A percentile compares a stretch with the other conserved stretches of the same genome.
phyloP scores from a whole-genome alignment of 37 sponge, comb jelly and placozoan species.

The Spongilla lacustris region DNA sequence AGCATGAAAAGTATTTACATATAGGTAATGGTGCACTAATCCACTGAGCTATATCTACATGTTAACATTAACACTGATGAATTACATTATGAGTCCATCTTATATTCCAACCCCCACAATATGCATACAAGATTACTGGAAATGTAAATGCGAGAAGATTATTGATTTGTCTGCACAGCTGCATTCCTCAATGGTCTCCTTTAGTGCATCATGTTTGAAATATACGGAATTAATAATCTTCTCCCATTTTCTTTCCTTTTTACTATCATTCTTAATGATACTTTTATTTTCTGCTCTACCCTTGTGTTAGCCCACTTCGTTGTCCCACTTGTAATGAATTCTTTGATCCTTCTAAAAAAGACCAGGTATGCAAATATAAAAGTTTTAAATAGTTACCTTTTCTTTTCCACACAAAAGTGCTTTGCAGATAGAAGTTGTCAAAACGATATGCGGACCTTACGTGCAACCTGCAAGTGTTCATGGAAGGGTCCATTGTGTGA shows the following conservation, averaged over 20 bases:
- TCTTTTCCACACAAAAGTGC: background rate
- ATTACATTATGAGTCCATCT: too few species aligned
- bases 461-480: slow-evolving; percentile 2
- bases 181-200: too few species aligned
- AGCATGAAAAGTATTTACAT: too few species aligned
- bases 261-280: background rate
- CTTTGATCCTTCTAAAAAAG: slow-evolving; percentile 9
- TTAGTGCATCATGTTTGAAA: too few species aligned
- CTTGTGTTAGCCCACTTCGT: background rate
- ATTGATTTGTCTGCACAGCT: too few species aligned
- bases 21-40: too few species aligned
- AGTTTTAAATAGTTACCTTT: background rate
- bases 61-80: too few species aligned
- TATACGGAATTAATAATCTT: too few species aligned
- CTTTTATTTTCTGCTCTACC: background rate
- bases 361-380: slow-evolving; percentile 5
- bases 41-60: too few species aligned
- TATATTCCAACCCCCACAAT: too few species aligned
- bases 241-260: background rate
- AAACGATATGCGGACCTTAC: slow-evolving; percentile 11
- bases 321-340: slow-evolving; percentile 20
- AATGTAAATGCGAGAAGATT: too few species aligned
- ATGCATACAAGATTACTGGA: too few species aligned
- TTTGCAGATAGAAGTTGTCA: slow-evolving; percentile 27
- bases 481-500: background rate